These are phyloP conservation scores for Cephus runcator DNA, from an alignment of 2,888 invertebrate genomes.

Conservation along the genomic window DNA sequence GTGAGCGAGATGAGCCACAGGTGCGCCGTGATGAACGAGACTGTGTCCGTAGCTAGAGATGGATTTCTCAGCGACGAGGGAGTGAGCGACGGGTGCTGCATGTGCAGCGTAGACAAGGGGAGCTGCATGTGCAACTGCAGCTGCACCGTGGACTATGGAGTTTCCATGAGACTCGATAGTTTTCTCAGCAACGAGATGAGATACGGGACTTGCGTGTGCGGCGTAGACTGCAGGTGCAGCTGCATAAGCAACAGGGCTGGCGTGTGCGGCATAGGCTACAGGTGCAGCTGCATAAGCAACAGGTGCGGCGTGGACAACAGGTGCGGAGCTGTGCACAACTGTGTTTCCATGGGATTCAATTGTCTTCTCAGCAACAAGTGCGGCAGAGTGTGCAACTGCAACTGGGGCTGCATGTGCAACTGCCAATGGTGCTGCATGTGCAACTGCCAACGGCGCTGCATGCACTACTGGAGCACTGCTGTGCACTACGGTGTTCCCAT, in stretches of 20 bases:
- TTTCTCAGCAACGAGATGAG: too few species aligned
- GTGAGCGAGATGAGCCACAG: constrained; percentile 19
- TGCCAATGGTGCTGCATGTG: constrained; percentile 41
- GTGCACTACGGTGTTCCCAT: constrained; percentile 61
- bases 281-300: constrained; percentile 40
- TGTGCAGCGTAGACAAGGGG: constrained; percentile 62
- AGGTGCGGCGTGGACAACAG: constrained; percentile 27
- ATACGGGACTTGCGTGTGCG: constrained; percentile 54
- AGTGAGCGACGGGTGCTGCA: constrained; percentile 39
- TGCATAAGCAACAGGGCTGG: constrained; percentile 27
- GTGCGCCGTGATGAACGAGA: constrained; percentile 30
- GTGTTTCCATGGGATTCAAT: constrained; percentile 54
- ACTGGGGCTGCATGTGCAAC: constrained; percentile 30
- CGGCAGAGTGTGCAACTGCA: constrained; percentile 33
- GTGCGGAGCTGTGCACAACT: constrained; percentile 63
- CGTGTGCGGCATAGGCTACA: constrained; percentile 17
- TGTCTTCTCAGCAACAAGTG: constrained; percentile 45
- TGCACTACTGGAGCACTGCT: constrained; percentile 65
- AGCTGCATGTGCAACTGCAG: constrained; percentile 27
- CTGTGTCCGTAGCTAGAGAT: constrained; percentile 33
- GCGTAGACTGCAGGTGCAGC: constrained; percentile 60
- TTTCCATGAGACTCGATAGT: too few species aligned
- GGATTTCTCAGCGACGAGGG: constrained; percentile 24
- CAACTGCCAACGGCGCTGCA: constrained; percentile 55
- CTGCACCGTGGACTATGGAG: too few species aligned